A percentile compares a stretch with the other conserved stretches of the same genome.
These are phyloP conservation scores for Cuculus canorus DNA, from an alignment of 2,797 vertebrate species.

Conservation along the genomic window DNA sequence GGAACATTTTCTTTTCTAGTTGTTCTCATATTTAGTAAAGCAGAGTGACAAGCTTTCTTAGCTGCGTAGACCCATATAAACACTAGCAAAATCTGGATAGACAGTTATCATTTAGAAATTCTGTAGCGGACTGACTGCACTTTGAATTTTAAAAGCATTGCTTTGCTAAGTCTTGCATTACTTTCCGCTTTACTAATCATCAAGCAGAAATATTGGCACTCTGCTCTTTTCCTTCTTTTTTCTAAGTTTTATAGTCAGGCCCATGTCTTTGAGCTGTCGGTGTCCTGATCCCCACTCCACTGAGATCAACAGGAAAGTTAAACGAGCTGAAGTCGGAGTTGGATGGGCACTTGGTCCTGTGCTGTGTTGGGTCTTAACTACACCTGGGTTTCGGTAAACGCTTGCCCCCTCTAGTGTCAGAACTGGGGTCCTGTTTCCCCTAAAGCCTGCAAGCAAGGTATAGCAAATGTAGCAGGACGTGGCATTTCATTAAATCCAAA, in stretches of 20 bases:
- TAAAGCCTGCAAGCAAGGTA: background rate
- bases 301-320: background rate
- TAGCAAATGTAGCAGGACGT: background rate
- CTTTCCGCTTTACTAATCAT: background rate
- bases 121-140: background rate
- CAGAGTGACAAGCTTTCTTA: background rate
- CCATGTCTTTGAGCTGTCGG: background rate
- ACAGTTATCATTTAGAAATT: background rate
- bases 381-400: background rate
- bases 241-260: background rate
- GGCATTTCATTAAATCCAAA: background rate
- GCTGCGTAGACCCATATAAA: background rate
- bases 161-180: background rate
- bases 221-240: background rate
- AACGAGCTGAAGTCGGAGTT: background rate
- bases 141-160: background rate
- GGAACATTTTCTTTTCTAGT: background rate
- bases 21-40: background rate
- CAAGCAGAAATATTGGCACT: background rate
- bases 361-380: background rate
- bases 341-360: background rate
- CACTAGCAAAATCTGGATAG: background rate
- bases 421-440: background rate
- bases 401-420: slow-evolving; percentile 60
- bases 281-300: background rate